Percentiles rank a stretch among this genome's conserved stretches.
Evolutionary conservation across 2,113 vertebrate genomes (phyloP).

Genomic region (Lucifuga dentata): DNA sequence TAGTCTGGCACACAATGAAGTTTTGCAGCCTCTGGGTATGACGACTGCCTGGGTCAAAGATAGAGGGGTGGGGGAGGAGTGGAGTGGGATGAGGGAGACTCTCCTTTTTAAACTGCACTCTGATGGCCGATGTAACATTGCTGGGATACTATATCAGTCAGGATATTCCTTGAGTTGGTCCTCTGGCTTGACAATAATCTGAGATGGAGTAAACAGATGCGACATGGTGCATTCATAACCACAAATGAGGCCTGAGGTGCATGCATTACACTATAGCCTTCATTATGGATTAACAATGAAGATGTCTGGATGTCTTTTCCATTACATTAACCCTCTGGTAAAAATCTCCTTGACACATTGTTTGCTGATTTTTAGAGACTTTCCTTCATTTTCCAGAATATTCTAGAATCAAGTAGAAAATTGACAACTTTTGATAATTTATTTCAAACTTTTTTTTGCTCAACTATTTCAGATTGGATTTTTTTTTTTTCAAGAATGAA

Average conservation of each 20-base stretch:
- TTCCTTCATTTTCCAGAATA: too few species aligned
- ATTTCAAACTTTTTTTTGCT: too few species aligned
- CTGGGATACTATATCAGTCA: slow-evolving; percentile 59
- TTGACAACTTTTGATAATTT: too few species aligned
- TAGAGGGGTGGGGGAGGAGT: slow-evolving; percentile 43
- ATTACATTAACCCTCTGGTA: background rate
- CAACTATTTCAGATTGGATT: too few species aligned
- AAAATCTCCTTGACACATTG: too few species aligned
- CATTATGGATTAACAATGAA: background rate
- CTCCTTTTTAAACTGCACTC: slow-evolving; percentile 78
- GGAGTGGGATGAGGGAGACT: slow-evolving; percentile 9
- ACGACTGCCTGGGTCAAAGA: slow-evolving; percentile 72
- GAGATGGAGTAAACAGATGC: slow-evolving; percentile 45
- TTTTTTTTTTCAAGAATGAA: too few species aligned
- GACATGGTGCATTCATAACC: slow-evolving; percentile 5
- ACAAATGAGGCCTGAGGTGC: background rate
- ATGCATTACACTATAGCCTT: background rate
- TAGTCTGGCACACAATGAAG: slow-evolving; percentile 69
- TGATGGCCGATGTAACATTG: slow-evolving; percentile 54
- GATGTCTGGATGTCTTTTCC: background rate
- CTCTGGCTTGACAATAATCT: slow-evolving; percentile 44
- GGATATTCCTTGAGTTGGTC: slow-evolving; percentile 45
- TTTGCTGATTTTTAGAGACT: too few species aligned
- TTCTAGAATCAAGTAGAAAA: too few species aligned
- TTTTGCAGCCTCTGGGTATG: slow-evolving; percentile 70